These are phyloP conservation scores for Acanthiza pusilla DNA, from an alignment of 2,797 vertebrate genomes.

Conservation along the genomic window DNA sequence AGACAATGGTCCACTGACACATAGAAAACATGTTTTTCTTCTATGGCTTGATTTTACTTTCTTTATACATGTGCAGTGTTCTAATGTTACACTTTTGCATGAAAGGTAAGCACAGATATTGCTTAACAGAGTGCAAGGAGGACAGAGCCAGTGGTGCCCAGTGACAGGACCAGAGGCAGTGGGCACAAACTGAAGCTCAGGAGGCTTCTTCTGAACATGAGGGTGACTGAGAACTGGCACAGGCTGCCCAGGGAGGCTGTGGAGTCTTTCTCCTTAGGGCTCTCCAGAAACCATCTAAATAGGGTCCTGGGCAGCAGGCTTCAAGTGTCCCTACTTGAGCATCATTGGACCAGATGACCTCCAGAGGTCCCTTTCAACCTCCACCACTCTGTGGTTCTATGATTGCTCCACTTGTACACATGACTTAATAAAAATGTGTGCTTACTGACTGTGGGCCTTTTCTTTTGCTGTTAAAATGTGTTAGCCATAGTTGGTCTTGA, in stretches of 20 bases:
- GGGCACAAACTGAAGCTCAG: not conserved
- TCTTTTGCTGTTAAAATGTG: not conserved
- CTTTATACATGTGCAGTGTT: not conserved
- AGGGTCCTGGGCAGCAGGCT: not conserved
- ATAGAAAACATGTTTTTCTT: not conserved
- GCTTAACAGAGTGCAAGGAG: too few species aligned
- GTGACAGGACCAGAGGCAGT: not conserved
- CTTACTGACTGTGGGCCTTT: not conserved
- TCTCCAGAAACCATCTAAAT: not conserved
- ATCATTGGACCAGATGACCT: not conserved
- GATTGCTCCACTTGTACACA: not conserved
- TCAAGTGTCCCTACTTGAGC: not conserved
- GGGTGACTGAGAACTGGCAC: not conserved
- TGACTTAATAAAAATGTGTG: not conserved
- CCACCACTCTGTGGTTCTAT: not conserved
- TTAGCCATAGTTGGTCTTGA: not conserved
- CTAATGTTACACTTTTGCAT: not conserved
- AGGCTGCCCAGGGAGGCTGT: not conserved
- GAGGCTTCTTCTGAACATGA: not conserved
- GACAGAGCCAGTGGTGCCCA: not conserved
- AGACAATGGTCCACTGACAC: not conserved
- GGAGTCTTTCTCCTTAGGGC: not conserved
- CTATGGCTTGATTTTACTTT: not conserved
- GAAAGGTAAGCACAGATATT: not conserved
- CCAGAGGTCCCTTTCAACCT: not conserved